A percentile compares a stretch with the other conserved stretches of the same genome.
Evolutionary conservation across 2,888 invertebrate species (phyloP).

Genomic region (Trichopria drosophilae): DNA sequence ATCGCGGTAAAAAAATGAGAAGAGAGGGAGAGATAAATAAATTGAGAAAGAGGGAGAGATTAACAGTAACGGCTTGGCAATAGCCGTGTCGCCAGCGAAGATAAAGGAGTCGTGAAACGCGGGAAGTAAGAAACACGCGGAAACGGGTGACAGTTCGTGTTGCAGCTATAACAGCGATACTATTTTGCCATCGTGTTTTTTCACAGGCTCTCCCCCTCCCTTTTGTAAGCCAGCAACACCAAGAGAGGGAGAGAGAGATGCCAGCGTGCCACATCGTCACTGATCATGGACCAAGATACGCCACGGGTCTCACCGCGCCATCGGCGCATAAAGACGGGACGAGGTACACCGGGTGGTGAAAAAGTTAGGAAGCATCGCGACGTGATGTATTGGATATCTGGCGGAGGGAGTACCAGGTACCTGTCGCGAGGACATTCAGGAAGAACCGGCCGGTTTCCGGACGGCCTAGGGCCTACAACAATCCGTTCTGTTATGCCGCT

Average conservation of each 20-base stretch:
- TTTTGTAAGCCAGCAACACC: constrained; percentile 35
- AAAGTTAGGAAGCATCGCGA: constrained; percentile 26
- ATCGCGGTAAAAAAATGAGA: too few species aligned
- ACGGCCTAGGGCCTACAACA: constrained; percentile 7
- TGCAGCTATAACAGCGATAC: constrained; percentile 52
- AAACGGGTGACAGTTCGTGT: constrained; percentile 57
- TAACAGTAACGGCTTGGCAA: too few species aligned
- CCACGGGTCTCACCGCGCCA: constrained; percentile 32
- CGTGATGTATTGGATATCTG: constrained; percentile 39
- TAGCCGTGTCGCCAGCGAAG: constrained; percentile 40
- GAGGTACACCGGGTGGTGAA: constrained; percentile 28
- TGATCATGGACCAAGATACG: constrained; percentile 49
- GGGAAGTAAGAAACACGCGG: constrained; percentile 54
- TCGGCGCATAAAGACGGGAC: constrained; percentile 42
- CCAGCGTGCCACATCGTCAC: constrained; percentile 39
- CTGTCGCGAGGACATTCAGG: constrained; percentile 35
- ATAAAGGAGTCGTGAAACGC: constrained; percentile 46
- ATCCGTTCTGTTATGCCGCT: not conserved
- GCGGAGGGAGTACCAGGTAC: constrained; percentile 22
- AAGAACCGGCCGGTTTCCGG: constrained; percentile 27
- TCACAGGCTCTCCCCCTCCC: constrained; percentile 29
- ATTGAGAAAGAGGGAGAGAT: too few species aligned
- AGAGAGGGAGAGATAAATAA: too few species aligned
- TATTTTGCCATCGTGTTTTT: constrained; percentile 51
- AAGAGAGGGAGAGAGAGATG: too few species aligned